phyloP scores from a whole-genome alignment of 1,140 invertebrate genomes.

The Micrasema longulum region DNA sequence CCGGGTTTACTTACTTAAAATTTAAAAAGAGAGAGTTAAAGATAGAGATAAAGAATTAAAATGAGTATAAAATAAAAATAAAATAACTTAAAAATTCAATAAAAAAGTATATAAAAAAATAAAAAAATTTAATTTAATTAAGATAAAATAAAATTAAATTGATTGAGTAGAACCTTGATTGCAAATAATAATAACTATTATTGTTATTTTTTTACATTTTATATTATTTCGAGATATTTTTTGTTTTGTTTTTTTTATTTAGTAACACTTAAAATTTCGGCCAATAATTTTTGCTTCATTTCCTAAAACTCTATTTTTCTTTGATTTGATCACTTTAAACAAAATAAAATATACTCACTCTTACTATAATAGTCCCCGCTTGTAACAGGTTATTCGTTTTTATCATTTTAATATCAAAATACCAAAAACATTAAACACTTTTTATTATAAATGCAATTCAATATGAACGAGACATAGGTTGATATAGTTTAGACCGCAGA shows the following conservation, averaged over 20 bases:
- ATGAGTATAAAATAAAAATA: neutral
- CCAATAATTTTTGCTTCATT: neutral
- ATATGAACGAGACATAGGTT: too few relatives aligned
- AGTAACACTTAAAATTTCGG: neutral
- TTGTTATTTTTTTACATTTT: too few relatives aligned
- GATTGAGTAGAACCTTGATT: too few relatives aligned
- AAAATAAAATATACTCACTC: too few relatives aligned
- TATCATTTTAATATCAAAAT: too few relatives aligned
- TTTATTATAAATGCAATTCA: too few relatives aligned
- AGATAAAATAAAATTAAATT: neutral
- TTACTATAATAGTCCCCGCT: too few relatives aligned
- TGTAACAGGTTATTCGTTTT: too few relatives aligned
- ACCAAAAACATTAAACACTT: too few relatives aligned
- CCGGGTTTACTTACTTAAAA: neutral
- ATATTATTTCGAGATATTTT: neutral
- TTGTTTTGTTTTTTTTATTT: neutral
- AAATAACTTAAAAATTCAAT: neutral
- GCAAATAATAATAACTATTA: too few relatives aligned
- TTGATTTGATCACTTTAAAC: neutral
- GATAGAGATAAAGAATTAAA: neutral
- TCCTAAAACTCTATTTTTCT: conserved; percentile 5
- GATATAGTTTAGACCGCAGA: too few relatives aligned
- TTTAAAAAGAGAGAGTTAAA: neutral
- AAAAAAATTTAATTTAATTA: neutral
- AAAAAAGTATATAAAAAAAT: neutral